Conservation (phyloP, 2,113 vertebrate genomes). For the Cinclus cinclus region DNA sequence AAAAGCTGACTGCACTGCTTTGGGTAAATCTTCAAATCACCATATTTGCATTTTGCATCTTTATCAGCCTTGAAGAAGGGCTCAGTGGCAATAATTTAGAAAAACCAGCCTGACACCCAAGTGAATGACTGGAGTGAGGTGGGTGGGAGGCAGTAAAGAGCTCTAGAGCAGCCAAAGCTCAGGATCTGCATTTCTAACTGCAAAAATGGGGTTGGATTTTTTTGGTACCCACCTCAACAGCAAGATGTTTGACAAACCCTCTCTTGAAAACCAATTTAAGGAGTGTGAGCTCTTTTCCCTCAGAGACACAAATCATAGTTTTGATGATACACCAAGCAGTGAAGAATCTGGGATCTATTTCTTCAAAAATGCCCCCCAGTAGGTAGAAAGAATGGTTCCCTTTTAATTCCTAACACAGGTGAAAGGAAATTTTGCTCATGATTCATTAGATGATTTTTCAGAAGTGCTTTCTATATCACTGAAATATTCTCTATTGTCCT, state of each 20-base stretch:
- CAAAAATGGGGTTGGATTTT: background rate
- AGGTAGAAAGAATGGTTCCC: background rate
- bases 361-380: background rate
- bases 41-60: accelerated
- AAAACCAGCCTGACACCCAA: background rate
- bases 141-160: background rate
- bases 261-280: background rate
- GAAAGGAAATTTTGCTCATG: background rate
- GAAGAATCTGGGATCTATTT: background rate
- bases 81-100: accelerated
- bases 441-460: background rate
- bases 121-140: accelerated
- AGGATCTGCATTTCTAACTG: accelerated
- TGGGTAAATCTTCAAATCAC: background rate
- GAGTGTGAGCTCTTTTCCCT: background rate
- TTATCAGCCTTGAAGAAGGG: background rate
- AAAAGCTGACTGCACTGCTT: background rate
- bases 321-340: background rate
- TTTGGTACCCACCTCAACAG: background rate
- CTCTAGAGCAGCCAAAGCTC: background rate
- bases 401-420: background rate
- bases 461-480: background rate
- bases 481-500: background rate
- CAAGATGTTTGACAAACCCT: background rate
- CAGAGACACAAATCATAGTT: background rate